Evolutionary conservation across 2,113 vertebrate species (phyloP), one percentile per base, ranked within the genome.

Genomic region (Australoheros scitulus): DNA sequence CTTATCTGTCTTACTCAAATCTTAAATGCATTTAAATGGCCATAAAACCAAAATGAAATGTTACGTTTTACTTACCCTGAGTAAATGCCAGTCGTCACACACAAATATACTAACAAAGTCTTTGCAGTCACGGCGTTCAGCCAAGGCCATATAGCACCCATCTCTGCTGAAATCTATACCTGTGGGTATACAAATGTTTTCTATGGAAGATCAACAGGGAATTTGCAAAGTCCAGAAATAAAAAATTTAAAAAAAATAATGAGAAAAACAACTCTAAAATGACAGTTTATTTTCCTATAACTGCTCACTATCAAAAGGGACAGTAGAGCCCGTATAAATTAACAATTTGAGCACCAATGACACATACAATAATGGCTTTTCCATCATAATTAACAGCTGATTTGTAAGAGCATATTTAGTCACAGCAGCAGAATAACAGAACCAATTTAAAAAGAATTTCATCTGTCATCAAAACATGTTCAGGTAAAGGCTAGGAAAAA

Each of bases 71-170:
- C 96, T 95, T 79, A 99, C 98, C 94, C 98, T 95, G 38, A 99
- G 95, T n/a, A 99, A 96, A 95, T 99, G 98, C 98, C 98, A 99
- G 94, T 98, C 96, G 0, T 95, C 97, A 90, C 98, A 99, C 6
- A 99, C 98, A 0, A 99, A 99, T 91, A 99, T 89, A 92, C 98
- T 99, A 68, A 99, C 87, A 34, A 95, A 97, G 88, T 99, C 98
- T 90, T 96, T 98, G 94, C 98, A 99, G 96, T 99, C 98, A 0
- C 98, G 95, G 1, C 98, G 93, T 85, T 99, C 98, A 0, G 97
- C 98, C 89, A 99, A 87, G 0, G 98, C 98, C 97, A 99, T 93
- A 70, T 99, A 98, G 80, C 94, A 95, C 11, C 98, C 98, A 0
- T 99, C 97, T 88, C 93, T 96, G 29, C 97, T 98, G 92, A 99